Conservation (phyloP, 2,888 invertebrate species). For the Hyposoter didymator region DNA sequence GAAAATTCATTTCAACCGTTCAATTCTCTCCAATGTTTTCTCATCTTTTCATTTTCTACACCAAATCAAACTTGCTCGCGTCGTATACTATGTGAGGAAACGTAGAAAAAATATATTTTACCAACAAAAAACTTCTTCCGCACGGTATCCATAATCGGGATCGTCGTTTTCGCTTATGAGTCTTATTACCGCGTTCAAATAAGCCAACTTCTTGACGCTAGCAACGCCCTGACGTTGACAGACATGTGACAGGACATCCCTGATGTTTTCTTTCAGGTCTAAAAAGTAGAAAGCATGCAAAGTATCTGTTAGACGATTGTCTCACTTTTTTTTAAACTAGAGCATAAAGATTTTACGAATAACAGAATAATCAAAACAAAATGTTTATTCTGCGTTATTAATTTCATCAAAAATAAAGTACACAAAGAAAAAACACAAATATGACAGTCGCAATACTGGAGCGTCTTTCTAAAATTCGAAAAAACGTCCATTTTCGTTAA, state of each 20-base stretch:
- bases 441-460: not conserved
- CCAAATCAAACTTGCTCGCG: too few species aligned
- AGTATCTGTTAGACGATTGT: not conserved
- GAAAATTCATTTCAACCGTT: not conserved
- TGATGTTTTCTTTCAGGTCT: constrained; percentile 86
- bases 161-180: constrained; percentile 88
- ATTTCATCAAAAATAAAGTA: not conserved
- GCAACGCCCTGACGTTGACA: constrained; percentile 88
- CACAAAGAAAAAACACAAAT: not conserved
- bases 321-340: not conserved
- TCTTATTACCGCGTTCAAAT: constrained; percentile 95
- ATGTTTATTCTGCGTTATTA: not conserved
- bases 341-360: not conserved
- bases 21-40: not conserved
- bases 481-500: not conserved
- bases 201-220: constrained; percentile 92
- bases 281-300: constrained; percentile 24
- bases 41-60: not conserved
- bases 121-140: constrained; percentile 94
- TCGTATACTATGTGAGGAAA: not conserved
- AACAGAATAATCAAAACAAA: not conserved
- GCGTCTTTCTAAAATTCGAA: not conserved
- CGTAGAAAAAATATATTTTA: constrained; percentile 82
- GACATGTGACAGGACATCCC: constrained; percentile 87
- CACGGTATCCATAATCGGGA: constrained; percentile 89